phyloP scores from a whole-genome alignment of 1,140 invertebrate genomes.

The Drosophila malerkotliana region DNA sequence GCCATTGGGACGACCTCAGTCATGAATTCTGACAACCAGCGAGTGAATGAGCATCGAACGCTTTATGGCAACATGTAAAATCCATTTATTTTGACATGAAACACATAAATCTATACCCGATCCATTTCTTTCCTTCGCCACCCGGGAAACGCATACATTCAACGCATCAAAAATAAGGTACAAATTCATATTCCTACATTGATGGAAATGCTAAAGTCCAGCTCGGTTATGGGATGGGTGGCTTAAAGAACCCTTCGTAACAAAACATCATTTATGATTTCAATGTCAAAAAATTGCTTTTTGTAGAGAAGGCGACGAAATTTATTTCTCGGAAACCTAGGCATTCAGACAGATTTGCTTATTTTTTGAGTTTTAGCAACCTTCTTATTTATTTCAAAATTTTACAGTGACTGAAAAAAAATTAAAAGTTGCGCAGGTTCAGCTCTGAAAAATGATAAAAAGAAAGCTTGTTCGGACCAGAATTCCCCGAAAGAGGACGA shows the following conservation, averaged over 20 bases:
- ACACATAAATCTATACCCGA: slow-evolving; percentile 80
- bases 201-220: slow-evolving; percentile 6
- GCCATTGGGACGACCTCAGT: slow-evolving; percentile 1
- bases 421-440: neutral
- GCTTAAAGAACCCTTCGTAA: slow-evolving; percentile 47
- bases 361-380: neutral
- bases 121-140: slow-evolving; percentile 53
- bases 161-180: slow-evolving; percentile 37
- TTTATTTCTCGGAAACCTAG: neutral
- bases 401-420: neutral
- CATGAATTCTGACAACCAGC: slow-evolving; percentile 8
- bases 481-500: neutral
- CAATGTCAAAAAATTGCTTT: no score
- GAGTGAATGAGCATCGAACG: slow-evolving; percentile 36
- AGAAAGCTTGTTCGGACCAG: neutral
- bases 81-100: slow-evolving; percentile 79
- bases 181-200: slow-evolving; percentile 70
- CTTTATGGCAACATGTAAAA: slow-evolving; percentile 76
- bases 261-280: slow-evolving; percentile 52
- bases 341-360: neutral
- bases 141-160: slow-evolving; percentile 1
- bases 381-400: slow-evolving; percentile 1
- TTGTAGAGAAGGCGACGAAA: neutral
- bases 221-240: slow-evolving; percentile 12
- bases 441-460: neutral